A percentile compares a stretch with the other conserved stretches of the same genome.
phyloP scores from a whole-genome alignment of 1,140 invertebrate species.

The Eciton burchellii region DNA sequence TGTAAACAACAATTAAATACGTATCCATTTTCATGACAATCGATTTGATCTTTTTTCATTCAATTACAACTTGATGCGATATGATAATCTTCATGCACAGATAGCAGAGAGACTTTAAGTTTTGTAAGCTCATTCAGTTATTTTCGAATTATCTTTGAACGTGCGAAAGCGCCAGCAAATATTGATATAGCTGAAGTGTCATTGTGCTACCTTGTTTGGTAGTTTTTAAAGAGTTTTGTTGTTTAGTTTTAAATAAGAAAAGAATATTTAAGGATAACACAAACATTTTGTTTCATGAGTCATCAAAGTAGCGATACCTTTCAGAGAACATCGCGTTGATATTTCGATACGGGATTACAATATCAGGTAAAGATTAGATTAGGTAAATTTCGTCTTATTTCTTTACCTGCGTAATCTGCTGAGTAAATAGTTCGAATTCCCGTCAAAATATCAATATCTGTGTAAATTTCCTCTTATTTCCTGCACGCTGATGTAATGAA shows the following conservation, averaged over 20 bases:
- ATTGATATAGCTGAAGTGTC: slow-evolving; percentile 73
- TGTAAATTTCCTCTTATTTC: slow-evolving; percentile 20
- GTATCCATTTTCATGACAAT: too few relatives aligned
- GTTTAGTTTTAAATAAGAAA: slow-evolving; percentile 10
- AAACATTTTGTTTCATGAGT: slow-evolving; percentile 7
- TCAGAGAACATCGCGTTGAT: slow-evolving; percentile 23
- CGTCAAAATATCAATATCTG: neutral
- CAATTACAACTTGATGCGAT: slow-evolving; percentile 8
- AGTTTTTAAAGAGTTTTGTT: too few relatives aligned
- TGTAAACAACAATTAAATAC: neutral
- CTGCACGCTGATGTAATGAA: neutral
- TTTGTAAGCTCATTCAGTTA: slow-evolving; percentile 40
- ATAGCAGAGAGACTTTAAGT: slow-evolving; percentile 41
- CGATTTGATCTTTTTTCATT: neutral
- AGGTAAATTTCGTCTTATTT: slow-evolving; percentile 64
- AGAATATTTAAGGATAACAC: neutral
- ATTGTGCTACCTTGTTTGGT: slow-evolving; percentile 33
- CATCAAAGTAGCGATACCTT: neutral
- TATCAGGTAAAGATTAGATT: slow-evolving; percentile 70
- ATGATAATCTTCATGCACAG: neutral
- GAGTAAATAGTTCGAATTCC: slow-evolving; percentile 25
- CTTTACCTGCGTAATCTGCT: slow-evolving; percentile 21
- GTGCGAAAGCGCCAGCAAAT: slow-evolving; percentile 66
- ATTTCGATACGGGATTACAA: neutral
- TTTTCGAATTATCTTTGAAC: slow-evolving; percentile 55